phyloP scores from a whole-genome alignment of 23 tunicate species.

The Trididemnum clinides region DNA sequence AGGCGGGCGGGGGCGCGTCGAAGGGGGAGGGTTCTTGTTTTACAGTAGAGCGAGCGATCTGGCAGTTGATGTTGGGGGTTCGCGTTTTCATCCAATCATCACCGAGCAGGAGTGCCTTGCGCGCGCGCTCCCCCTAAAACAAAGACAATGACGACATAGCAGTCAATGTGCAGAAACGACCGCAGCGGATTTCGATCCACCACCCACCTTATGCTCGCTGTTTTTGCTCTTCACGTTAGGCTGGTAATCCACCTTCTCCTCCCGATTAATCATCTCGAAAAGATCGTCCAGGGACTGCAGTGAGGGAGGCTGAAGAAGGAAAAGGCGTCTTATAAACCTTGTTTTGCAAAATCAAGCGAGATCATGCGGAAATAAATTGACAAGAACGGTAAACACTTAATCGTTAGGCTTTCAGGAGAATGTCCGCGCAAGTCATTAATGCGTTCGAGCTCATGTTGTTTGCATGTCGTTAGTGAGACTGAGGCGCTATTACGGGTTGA shows the following conservation, averaged over 20 bases:
- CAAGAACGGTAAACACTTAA: no score
- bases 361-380: no score
- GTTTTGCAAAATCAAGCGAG: no score
- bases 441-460: no score
- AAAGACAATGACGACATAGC: no score
- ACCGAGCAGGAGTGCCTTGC: slow-evolving; percentile 76
- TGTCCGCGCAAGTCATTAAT: no score
- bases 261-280: slow-evolving; percentile 87
- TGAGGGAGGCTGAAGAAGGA: slow-evolving; percentile 49
- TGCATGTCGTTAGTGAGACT: no score
- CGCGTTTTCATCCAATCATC: slow-evolving; percentile 87
- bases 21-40: not conserved
- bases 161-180: no score
- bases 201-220: slow-evolving; percentile 42
- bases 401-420: no score
- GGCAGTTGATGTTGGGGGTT: slow-evolving; percentile 80
- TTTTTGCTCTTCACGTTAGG: slow-evolving; percentile 57
- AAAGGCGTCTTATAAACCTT: no score
- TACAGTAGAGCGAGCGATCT: slow-evolving; percentile 25
- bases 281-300: slow-evolving; percentile 87
- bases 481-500: no score
- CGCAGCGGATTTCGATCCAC: no score
- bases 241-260: slow-evolving; percentile 51
- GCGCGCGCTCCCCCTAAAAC: slow-evolving; percentile 74
- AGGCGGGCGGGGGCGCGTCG: slow-evolving; percentile 33